Conservation (phyloP, 2,888 invertebrate species). For the Metallyticus violacea region DNA sequence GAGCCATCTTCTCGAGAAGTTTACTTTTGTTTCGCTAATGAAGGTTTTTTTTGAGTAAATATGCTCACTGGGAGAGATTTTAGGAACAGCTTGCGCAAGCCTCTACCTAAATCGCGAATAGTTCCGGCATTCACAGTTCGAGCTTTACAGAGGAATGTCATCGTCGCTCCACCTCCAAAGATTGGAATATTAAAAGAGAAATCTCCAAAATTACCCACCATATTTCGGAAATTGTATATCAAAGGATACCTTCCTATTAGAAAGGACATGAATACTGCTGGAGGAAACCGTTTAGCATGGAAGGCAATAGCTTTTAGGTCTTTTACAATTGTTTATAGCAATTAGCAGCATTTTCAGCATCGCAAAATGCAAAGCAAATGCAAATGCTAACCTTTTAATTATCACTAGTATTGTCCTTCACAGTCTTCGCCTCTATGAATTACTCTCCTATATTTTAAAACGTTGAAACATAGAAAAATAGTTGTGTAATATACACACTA, state of each 20-base stretch:
- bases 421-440: too few relatives aligned
- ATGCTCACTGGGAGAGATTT: slow-evolving; percentile 53
- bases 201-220: slow-evolving; percentile 51
- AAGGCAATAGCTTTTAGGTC: too few relatives aligned
- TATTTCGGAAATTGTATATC: slow-evolving; percentile 71
- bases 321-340: too few relatives aligned
- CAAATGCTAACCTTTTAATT: too few relatives aligned
- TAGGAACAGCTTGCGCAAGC: slow-evolving; percentile 53
- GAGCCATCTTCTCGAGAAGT: neutral
- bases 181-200: slow-evolving; percentile 52
- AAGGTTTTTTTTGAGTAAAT: neutral
- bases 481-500: too few relatives aligned
- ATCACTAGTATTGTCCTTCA: too few relatives aligned
- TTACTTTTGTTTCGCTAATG: neutral
- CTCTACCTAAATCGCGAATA: slow-evolving; percentile 43
- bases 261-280: slow-evolving; percentile 64
- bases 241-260: slow-evolving; percentile 78
- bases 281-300: slow-evolving; percentile 64
- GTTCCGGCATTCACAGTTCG: slow-evolving; percentile 87
- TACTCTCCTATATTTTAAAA: too few relatives aligned
- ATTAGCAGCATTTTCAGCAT: too few relatives aligned
- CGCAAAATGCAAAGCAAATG: too few relatives aligned
- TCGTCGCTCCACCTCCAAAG: slow-evolving; percentile 67
- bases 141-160: slow-evolving; percentile 76
- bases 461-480: too few relatives aligned